Percentiles rank a stretch among this genome's conserved stretches.
These are phyloP conservation scores for Portevinia maculata DNA, from an alignment of 2,888 invertebrate genomes.

Conservation along the genomic window DNA sequence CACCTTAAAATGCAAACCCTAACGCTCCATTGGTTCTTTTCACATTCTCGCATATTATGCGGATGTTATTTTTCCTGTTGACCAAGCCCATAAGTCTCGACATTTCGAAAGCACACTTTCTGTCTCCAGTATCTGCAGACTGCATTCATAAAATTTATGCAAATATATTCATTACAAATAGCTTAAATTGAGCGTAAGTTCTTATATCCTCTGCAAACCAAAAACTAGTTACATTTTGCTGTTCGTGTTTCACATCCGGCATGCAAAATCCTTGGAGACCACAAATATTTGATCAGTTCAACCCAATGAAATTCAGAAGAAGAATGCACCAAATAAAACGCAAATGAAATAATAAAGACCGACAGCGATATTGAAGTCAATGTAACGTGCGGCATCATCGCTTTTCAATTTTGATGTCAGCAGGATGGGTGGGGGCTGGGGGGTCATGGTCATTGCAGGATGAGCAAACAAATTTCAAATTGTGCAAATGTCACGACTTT, in stretches of 20 bases:
- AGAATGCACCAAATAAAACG: slow-evolving; percentile 27
- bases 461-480: slow-evolving; percentile 72
- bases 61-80: slow-evolving; percentile 21
- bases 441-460: slow-evolving; percentile 71
- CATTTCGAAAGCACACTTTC: slow-evolving; percentile 34
- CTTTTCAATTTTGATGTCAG: slow-evolving; percentile 72
- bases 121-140: slow-evolving; percentile 34
- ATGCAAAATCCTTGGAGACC: slow-evolving; percentile 60
- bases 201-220: slow-evolving; percentile 40
- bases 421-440: slow-evolving; percentile 58
- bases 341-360: slow-evolving; percentile 38
- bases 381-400: slow-evolving; percentile 71
- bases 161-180: slow-evolving; percentile 70
- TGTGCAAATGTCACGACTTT: slow-evolving; percentile 73
- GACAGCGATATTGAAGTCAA: slow-evolving; percentile 17
- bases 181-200: slow-evolving; percentile 66
- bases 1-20: too few species aligned
- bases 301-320: slow-evolving; percentile 53
- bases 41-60: background rate
- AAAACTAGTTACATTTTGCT: slow-evolving; percentile 32
- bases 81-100: slow-evolving; percentile 46
- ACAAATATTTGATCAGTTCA: slow-evolving; percentile 72
- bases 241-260: slow-evolving; percentile 19
- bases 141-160: slow-evolving; percentile 67
- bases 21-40: background rate